Conservation (phyloP, 2,797 vertebrate genomes). For the Malacoraja senta region DNA sequence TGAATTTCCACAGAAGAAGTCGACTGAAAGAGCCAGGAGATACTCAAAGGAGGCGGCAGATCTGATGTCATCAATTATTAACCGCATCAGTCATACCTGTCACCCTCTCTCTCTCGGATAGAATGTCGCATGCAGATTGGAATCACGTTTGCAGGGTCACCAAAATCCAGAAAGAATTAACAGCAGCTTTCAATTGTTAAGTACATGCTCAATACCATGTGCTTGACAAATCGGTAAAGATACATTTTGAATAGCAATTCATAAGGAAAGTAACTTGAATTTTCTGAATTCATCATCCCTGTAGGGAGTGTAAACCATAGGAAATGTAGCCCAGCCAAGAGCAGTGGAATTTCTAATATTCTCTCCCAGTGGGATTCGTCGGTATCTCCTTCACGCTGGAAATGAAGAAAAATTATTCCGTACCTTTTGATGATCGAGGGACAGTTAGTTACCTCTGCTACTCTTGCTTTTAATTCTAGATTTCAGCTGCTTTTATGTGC, state of each 20-base stretch:
- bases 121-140: background rate
- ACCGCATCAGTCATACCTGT: background rate
- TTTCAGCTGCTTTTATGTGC: background rate
- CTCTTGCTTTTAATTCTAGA: background rate
- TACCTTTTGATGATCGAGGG: background rate
- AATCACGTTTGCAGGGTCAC: background rate
- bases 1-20: background rate
- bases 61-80: conserved; percentile 31
- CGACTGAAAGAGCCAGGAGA: background rate
- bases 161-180: background rate
- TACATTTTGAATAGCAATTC: background rate
- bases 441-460: background rate
- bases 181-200: background rate
- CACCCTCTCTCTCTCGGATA: background rate
- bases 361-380: background rate
- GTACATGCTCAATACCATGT: background rate
- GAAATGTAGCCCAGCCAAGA: background rate
- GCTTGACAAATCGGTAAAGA: background rate
- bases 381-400: background rate
- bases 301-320: background rate
- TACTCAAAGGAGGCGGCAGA: background rate
- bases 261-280: background rate
- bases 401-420: conserved; percentile 6
- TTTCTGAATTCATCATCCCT: background rate
- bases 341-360: background rate